Evolutionary conservation across 23 tunicate species (phyloP), one percentile per base, ranked within the genome.

Genomic region (Styela clava): DNA sequence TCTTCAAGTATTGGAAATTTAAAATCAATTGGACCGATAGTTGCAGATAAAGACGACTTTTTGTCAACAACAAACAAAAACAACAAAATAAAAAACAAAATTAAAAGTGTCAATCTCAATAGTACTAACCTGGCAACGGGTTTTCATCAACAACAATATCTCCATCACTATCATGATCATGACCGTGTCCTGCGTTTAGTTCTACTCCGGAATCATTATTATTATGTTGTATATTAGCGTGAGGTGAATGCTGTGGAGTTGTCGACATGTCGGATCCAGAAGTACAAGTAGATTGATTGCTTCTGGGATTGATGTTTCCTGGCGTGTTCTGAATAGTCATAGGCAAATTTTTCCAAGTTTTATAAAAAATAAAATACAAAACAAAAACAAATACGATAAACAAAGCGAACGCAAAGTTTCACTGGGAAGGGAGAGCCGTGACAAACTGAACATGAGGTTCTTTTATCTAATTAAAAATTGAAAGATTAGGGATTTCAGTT

Each of bases 121-220:
- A 44, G 56, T 5, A 5, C 12, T 12, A 5, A 84, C 97, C 97
- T 65, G 91, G 97, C 30, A 86, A 68, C 12, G 91, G 97, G 78
- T 86, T 84, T 69, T 83, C 97, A 31, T 86, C 97, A 1, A 92
- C 91, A 7, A 86, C 88, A 30, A 86, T 92, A 62, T 92, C 97
- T 35, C 88, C 88, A 61, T 92, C 97, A 64, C 91, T 87, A 72
- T 87, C 97, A 12, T 78, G 87, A 22, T 92, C 97, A 34, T 87
- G 84, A 16, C 67, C 91, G 1, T 65, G 69, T 2, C 88, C 91
- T 27, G 80, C 83, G 76, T 87, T 83, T 33, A 92, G 79, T 71
- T 92, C 97, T 35, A 92, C 97, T 2, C 97, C 97, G 1, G 97
- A 92, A 63, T 92, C 97, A 44, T 87, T 87, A 88, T 92, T 92